Evolutionary conservation across 2,113 vertebrate species (phyloP).

Genomic region (Gymnarchus niloticus): DNA sequence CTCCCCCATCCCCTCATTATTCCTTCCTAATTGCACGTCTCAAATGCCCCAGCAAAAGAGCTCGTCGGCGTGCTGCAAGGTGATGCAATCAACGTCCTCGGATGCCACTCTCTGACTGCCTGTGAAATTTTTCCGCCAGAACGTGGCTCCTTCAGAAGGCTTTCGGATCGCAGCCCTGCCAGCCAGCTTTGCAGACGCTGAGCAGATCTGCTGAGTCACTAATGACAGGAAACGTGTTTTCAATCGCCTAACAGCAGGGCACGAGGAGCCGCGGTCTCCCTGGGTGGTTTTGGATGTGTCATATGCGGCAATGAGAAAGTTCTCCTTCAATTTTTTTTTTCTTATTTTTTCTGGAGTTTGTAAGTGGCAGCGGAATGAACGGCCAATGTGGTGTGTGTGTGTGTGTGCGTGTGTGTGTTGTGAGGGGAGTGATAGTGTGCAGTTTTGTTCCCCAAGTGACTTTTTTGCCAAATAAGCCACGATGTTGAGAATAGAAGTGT

Average conservation of each 20-base stretch:
- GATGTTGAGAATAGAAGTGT: neutral
- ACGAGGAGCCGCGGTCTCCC: neutral
- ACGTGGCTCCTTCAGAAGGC: too few relatives aligned
- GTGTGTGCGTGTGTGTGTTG: neutral
- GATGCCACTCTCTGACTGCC: neutral
- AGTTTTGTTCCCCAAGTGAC: conserved; percentile 5
- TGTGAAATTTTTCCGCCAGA: too few relatives aligned
- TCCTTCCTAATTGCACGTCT: neutral
- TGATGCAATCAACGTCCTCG: neutral
- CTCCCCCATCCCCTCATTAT: too few relatives aligned
- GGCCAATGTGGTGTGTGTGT: neutral
- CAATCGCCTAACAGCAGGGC: too few relatives aligned
- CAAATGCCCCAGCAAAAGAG: neutral
- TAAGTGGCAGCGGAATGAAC: neutral
- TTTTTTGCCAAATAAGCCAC: neutral
- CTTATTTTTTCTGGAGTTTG: neutral
- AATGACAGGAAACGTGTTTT: neutral
- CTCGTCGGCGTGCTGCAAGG: neutral
- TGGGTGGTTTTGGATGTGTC: neutral
- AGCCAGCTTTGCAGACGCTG: neutral
- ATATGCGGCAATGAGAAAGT: neutral
- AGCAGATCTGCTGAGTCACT: neutral
- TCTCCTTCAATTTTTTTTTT: neutral
- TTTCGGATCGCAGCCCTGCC: neutral
- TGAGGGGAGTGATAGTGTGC: neutral